Conservation (phyloP, 2,888 invertebrate genomes). For the Platycheirus rosarum region DNA sequence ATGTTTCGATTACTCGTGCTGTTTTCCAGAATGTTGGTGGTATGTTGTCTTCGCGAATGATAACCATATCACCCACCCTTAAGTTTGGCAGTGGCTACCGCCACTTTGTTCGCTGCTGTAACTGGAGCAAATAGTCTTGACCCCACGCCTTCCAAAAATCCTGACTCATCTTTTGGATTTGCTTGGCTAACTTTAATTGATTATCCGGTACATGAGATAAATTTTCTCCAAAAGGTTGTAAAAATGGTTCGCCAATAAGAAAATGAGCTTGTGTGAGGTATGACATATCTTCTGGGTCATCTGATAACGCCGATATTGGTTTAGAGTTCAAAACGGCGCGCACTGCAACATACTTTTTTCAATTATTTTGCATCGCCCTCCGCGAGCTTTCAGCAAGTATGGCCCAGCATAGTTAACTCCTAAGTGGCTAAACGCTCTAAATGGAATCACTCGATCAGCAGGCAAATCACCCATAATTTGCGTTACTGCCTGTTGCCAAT, state of each 20-base stretch:
- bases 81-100: background rate
- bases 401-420: too few relatives aligned
- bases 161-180: background rate
- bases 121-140: background rate
- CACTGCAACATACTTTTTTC: too few relatives aligned
- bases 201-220: background rate
- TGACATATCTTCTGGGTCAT: slow-evolving; percentile 1
- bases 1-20: background rate
- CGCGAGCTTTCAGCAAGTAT: too few relatives aligned
- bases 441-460: background rate
- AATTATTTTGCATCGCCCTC: too few relatives aligned
- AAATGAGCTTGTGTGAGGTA: slow-evolving; percentile 5
- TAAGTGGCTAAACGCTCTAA: too few relatives aligned
- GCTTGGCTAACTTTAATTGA: background rate
- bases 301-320: background rate
- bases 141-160: slow-evolving; percentile 1
- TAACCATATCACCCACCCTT: background rate
- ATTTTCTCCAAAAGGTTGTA: background rate
- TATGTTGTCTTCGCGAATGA: background rate
- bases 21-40: background rate
- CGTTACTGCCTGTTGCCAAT: slow-evolving; percentile 1
- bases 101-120: slow-evolving; percentile 11
- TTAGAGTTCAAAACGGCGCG: slow-evolving; percentile 9
- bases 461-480: slow-evolving; percentile 29
- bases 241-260: slow-evolving; percentile 4